Conservation (phyloP, 2,797 vertebrate species). For the Sylvilagus floridanus region DNA sequence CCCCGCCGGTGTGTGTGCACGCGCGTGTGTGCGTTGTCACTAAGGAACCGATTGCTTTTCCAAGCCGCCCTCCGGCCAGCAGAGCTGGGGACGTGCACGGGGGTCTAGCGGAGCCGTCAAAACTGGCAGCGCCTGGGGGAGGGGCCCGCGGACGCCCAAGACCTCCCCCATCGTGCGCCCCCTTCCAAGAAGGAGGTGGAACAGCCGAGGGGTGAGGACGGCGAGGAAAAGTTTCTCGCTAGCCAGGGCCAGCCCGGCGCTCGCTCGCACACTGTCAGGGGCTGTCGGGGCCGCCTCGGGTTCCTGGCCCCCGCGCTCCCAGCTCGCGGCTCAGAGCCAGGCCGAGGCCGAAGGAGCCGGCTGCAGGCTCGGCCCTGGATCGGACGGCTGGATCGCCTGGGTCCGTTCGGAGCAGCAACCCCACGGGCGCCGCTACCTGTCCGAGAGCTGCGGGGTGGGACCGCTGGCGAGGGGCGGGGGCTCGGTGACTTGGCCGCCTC, state of each 20-base stretch:
- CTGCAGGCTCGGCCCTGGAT: not conserved
- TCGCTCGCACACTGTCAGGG: not conserved
- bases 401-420: not conserved
- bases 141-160: conserved; percentile 20
- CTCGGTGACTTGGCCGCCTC: not conserved
- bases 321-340: not conserved
- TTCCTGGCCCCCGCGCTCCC: not conserved
- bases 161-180: conserved; percentile 1
- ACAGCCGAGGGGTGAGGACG: not conserved
- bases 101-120: conserved; percentile 78
- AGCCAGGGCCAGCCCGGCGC: conserved; percentile 66
- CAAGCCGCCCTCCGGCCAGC: conserved; percentile 69
- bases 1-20: not conserved
- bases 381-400: not conserved
- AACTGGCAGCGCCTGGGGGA: conserved; percentile 49
- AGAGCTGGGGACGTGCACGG: conserved; percentile 83
- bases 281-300: not conserved
- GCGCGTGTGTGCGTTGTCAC: conserved; percentile 25
- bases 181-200: too few relatives aligned
- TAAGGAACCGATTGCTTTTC: conserved; percentile 64
- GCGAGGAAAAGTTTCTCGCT: conserved; percentile 76
- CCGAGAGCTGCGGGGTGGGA: not conserved
- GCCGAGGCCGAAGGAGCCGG: not conserved
- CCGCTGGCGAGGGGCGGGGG: not conserved
- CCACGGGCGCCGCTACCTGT: conserved; percentile 2